Percentiles rank a stretch among this genome's conserved stretches.
Conservation (phyloP, 2,888 invertebrate species). For the Conistra vaccinii region DNA sequence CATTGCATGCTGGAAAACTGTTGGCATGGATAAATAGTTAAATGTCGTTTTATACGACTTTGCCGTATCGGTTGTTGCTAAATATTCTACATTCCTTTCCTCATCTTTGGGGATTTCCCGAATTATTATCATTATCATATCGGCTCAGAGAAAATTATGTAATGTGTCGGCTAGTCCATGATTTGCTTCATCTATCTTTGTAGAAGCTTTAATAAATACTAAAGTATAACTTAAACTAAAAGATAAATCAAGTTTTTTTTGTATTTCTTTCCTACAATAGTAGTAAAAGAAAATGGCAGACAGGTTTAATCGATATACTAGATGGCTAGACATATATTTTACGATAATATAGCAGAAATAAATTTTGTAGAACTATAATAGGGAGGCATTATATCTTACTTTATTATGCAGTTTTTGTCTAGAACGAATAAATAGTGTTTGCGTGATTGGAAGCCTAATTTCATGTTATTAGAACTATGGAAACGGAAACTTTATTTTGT, state of each 20-base stretch:
- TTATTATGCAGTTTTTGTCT: conserved; percentile 48
- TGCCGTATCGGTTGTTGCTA: neutral
- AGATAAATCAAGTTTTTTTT: neutral
- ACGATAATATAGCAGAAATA: conserved; percentile 30
- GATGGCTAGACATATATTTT: conserved; percentile 49
- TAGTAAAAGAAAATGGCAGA: conserved; percentile 12
- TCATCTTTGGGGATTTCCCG: neutral
- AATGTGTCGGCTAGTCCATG: neutral
- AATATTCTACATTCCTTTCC: neutral
- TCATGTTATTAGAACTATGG: conserved; percentile 13
- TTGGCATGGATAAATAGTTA: conserved; percentile 18
- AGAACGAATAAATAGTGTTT: conserved; percentile 41
- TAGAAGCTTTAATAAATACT: too few species aligned
- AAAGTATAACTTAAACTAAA: neutral
- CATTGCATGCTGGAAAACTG: conserved; percentile 41
- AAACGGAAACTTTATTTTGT: conserved; percentile 18
- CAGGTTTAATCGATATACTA: conserved; percentile 5
- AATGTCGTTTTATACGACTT: neutral
- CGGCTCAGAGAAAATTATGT: too few species aligned
- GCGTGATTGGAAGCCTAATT: conserved; percentile 54
- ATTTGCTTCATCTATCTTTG: neutral
- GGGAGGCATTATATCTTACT: conserved; percentile 30
- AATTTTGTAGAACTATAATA: conserved; percentile 1
- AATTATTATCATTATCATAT: neutral
- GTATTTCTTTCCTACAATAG: neutral